Base-by-base conservation (phyloP, 2,888 invertebrate genomes). In the Agonopterix heracliana region DNA sequence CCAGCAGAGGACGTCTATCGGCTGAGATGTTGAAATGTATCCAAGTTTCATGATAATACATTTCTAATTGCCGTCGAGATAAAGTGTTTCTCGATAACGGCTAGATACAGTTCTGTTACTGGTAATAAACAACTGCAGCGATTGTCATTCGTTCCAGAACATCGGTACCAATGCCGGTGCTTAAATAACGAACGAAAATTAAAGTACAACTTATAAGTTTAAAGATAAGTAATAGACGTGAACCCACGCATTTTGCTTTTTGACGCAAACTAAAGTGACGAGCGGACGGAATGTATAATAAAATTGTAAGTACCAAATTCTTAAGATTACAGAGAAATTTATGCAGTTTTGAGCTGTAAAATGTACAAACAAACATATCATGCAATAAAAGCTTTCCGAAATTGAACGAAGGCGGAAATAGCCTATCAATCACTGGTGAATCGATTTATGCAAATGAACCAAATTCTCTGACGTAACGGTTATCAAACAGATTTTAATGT, bases 161-260 rank as follows among this genome's bases (percentile, higher is more conserved):
- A 26, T 26, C 26, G 26, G 26, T 5, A n/a, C 61, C 54, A 60
- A 55, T 41, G 12, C 41, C 13, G 57, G 63, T 63, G 64, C 60
- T 68, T 64, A 64, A 63, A 70, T 67, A 66, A 68, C 68, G 63
- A 66, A 26, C 26, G 26, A 71, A 38, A 70, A 69, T 72, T 68
- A 68, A 67, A 66, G 61, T 66, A 62, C 64, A 65, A 66, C 51
- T 50, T 45, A 44, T 47, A 38, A 51, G 44, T 63, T 66, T 41
- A 41, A 41, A 13, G 11, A 12, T 64, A 64, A 63, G 66, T 69
- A 66, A 68, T 65, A 62, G 50, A 68, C 69, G 65, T 66, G 63
- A 56, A 53, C 73, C 75, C 71, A 75, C 75, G 71, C 71, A 46
- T 43, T 46, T 40, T 41, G 44, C 11, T 38, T 44, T 45, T 48